A percentile compares a stretch with the other conserved stretches of the same genome.
Evolutionary conservation across 2,888 invertebrate genomes (phyloP).

Genomic region (Drosophila testacea): DNA sequence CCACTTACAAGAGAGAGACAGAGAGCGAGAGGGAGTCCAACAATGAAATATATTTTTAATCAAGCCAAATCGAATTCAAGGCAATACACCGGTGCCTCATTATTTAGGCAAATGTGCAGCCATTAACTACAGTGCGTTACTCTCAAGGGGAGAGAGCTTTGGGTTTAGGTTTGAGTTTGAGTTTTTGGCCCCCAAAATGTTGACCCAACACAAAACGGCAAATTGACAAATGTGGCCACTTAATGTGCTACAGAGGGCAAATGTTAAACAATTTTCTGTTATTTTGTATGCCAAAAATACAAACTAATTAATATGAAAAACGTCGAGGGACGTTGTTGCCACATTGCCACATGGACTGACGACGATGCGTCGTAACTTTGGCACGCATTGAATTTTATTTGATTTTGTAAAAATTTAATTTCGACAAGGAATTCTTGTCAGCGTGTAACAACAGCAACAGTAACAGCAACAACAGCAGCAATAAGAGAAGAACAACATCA

Average conservation of each 20-base stretch:
- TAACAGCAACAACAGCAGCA: conserved; percentile 11
- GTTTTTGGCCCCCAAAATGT: conserved; percentile 24
- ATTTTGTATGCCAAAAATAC: conserved; percentile 78
- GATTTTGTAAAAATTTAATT: conserved; percentile 79
- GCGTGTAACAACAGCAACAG: conserved; percentile 26
- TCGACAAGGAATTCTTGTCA: conserved; percentile 72
- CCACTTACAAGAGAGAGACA: conserved; percentile 30
- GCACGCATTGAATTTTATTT: conserved; percentile 73
- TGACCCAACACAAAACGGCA: conserved; percentile 64
- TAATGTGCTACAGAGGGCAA: conserved; percentile 74
- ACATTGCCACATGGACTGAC: conserved; percentile 35
- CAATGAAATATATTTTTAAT: conserved; percentile 81
- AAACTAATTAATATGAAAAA: conserved; percentile 74
- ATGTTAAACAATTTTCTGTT: conserved; percentile 77
- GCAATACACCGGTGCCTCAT: conserved; percentile 81
- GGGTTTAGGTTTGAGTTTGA: conserved; percentile 10
- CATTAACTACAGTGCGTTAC: conserved; percentile 72
- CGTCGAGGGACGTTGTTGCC: conserved; percentile 47
- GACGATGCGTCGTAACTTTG: conserved; percentile 35
- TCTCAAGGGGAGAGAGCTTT: conserved; percentile 3
- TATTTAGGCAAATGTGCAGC: conserved; percentile 79
- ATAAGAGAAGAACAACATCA: conserved; percentile 25
- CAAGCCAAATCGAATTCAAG: conserved; percentile 80
- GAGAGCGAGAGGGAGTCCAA: conserved; percentile 36
- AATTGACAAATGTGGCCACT: conserved; percentile 81